Conservation (phyloP, 2,797 vertebrate species). For the Malurus splendens region DNA sequence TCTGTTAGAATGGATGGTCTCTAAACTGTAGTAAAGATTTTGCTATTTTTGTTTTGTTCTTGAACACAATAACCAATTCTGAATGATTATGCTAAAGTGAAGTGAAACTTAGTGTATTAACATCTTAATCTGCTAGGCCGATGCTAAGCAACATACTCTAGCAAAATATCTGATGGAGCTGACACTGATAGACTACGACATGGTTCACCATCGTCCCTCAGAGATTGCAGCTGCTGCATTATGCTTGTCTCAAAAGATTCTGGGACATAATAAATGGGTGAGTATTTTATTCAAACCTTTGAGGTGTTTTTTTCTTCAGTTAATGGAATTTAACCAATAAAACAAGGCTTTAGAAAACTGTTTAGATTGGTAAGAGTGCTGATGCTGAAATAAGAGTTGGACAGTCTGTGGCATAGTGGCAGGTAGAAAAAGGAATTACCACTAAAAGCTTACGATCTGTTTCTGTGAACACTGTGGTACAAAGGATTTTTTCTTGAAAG, state of each 20-base stretch:
- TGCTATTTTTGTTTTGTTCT: not conserved
- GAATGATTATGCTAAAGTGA: not conserved
- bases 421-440: not conserved
- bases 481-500: not conserved
- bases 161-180: conserved; percentile 94
- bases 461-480: not conserved
- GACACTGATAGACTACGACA: conserved; percentile 86
- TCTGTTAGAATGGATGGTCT: not conserved
- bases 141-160: conserved; percentile 83
- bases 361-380: not conserved
- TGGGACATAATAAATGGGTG: conserved; percentile 83
- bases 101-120: not conserved
- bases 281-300: not conserved
- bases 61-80: not conserved
- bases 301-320: not conserved
- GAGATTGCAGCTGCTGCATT: conserved; percentile 85
- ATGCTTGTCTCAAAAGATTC: conserved; percentile 83
- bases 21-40: not conserved
- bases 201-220: conserved; percentile 89
- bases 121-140: conserved; percentile 68
- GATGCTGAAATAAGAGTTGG: not conserved
- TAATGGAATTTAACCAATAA: fast-evolving
- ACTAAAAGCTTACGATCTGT: fast-evolving
- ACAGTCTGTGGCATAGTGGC: not conserved
- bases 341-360: not conserved